phyloP scores from a whole-genome alignment of 2,113 vertebrate species.

The Micronycteris hirsuta region DNA sequence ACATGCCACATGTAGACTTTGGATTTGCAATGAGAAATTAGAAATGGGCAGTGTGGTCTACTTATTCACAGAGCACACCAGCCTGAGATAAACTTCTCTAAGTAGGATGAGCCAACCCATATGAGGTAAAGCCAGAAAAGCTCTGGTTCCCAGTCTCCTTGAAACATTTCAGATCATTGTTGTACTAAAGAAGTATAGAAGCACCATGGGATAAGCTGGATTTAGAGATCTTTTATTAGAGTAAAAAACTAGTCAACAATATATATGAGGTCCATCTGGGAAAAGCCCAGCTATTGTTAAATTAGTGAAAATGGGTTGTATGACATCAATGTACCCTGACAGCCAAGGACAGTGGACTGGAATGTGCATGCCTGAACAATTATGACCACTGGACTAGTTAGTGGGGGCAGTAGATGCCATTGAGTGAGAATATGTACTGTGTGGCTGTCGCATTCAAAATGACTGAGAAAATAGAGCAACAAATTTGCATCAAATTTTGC shows the following conservation, averaged over 20 bases:
- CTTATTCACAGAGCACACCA: background rate
- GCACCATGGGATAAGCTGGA: background rate
- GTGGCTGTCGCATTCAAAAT: too few relatives aligned
- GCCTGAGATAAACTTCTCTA: background rate
- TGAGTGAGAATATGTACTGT: too few relatives aligned
- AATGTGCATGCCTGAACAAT: too few relatives aligned
- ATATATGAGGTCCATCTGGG: too few relatives aligned
- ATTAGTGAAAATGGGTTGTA: too few relatives aligned
- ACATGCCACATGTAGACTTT: background rate
- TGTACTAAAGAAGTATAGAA: background rate
- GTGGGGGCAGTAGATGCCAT: too few relatives aligned
- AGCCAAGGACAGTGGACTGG: too few relatives aligned
- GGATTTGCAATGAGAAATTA: background rate
- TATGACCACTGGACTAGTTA: too few relatives aligned
- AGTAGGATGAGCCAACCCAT: background rate
- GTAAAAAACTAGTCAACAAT: background rate
- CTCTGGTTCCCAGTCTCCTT: background rate
- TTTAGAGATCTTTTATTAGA: background rate
- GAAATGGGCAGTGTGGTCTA: background rate
- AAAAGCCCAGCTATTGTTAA: too few relatives aligned
- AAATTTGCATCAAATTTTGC: too few relatives aligned
- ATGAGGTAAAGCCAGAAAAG: background rate
- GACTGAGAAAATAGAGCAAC: too few relatives aligned
- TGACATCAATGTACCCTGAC: too few relatives aligned
- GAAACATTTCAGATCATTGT: background rate